phyloP scores from a whole-genome alignment of 2,888 invertebrate species.

The Polymixis flavicincta region DNA sequence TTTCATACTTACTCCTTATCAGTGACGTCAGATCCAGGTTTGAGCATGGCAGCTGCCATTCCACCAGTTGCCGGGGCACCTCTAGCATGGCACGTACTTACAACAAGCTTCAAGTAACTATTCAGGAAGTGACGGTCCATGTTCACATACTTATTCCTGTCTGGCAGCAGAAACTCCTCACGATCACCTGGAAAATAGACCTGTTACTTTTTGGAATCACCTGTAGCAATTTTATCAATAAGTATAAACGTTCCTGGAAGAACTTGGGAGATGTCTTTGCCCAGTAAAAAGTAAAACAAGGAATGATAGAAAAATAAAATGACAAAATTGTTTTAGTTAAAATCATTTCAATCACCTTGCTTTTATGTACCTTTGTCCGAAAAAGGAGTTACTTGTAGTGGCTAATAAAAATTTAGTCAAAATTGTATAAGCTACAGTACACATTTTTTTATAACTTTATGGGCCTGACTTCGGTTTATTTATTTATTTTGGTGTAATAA shows the following conservation, averaged over 20 bases:
- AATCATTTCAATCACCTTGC: too few species aligned
- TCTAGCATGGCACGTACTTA: constrained; percentile 91
- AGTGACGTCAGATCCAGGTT: constrained; percentile 77
- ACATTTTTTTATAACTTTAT: not conserved
- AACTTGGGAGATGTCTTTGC: not conserved
- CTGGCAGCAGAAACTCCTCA: constrained; percentile 91
- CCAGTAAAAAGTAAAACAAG: not conserved
- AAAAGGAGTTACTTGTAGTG: not conserved
- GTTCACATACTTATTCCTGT: constrained; percentile 92
- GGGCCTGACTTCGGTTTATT: not conserved
- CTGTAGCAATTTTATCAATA: not conserved
- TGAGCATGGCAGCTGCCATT: constrained; percentile 92
- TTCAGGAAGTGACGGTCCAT: constrained; percentile 92
- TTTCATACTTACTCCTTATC: constrained; percentile 76
- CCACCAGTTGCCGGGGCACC: constrained; percentile 92
- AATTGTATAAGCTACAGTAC: not conserved
- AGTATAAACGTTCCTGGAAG: not conserved
- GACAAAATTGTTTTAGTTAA: too few species aligned
- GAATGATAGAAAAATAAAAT: not conserved
- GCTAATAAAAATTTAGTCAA: not conserved
- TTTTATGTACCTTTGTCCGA: not conserved
- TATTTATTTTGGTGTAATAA: not conserved
- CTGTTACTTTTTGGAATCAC: not conserved
- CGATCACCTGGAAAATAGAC: constrained; percentile 84
- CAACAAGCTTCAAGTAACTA: constrained; percentile 91